Percentiles rank a stretch among this genome's conserved stretches.
Evolutionary conservation across 2,113 vertebrate species (phyloP).

Genomic region (Eulacestoma nigropectus): DNA sequence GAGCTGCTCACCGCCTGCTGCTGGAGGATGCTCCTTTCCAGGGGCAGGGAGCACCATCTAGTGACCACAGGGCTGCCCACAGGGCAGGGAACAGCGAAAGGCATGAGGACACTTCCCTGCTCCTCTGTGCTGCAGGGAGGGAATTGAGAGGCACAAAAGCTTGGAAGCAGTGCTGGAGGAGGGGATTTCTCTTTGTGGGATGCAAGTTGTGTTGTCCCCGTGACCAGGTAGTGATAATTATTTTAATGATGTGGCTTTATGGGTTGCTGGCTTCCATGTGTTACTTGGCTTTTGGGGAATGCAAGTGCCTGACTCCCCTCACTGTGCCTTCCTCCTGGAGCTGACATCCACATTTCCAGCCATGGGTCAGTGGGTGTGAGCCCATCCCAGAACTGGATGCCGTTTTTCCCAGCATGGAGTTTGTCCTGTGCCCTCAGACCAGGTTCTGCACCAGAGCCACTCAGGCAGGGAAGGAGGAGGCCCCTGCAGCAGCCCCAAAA

Average conservation of each 20-base stretch:
- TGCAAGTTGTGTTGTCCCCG: accelerated
- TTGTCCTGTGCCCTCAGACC: neutral
- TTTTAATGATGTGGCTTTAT: accelerated
- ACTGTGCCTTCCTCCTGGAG: neutral
- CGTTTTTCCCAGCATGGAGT: neutral
- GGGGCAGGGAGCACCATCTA: constrained; percentile 70
- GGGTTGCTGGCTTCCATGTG: neutral
- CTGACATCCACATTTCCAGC: accelerated
- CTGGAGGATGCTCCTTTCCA: neutral
- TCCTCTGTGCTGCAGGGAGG: neutral
- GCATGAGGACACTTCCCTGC: neutral
- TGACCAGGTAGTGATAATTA: neutral
- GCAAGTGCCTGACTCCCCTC: neutral
- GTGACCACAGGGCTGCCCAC: constrained; percentile 31
- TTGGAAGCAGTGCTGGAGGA: neutral
- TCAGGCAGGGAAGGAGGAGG: neutral
- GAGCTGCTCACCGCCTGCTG: neutral
- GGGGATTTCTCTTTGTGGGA: neutral
- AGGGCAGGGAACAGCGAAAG: neutral
- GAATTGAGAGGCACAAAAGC: neutral
- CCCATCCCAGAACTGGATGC: neutral
- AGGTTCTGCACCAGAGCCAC: neutral
- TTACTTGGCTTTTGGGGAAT: neutral
- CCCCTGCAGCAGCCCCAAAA: neutral
- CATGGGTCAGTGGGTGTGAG: accelerated